Conservation (phyloP, 2,797 vertebrate species). For the Cuniculus paca region DNA sequence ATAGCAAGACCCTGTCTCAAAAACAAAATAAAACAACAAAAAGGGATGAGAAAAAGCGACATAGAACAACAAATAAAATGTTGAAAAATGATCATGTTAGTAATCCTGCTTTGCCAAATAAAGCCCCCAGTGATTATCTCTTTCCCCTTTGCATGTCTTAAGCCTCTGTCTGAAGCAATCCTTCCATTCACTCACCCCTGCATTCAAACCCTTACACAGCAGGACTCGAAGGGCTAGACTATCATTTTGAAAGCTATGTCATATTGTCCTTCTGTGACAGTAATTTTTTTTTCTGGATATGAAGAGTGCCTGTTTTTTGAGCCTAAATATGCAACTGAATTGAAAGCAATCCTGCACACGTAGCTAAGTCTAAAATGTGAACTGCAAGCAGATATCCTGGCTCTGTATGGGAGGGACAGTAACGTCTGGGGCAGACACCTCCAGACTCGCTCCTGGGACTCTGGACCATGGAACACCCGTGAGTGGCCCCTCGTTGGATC, state of each 20-base stretch:
- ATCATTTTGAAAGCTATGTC: not conserved
- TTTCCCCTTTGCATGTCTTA: not conserved
- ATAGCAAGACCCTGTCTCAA: not conserved
- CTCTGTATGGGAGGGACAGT: slow-evolving; percentile 22
- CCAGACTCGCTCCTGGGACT: slow-evolving; percentile 64
- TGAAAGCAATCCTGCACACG: not conserved
- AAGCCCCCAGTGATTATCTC: not conserved
- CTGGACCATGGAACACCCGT: slow-evolving; percentile 71
- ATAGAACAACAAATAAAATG: not conserved
- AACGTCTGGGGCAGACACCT: not conserved
- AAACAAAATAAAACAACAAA: not conserved
- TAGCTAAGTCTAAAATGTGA: slow-evolving; percentile 15
- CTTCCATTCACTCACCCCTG: not conserved
- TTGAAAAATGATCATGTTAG: not conserved
- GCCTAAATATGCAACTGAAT: not conserved
- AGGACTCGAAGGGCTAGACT: not conserved
- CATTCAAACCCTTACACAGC: not conserved
- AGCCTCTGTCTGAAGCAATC: not conserved
- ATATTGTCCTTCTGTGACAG: not conserved
- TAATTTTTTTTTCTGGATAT: not conserved
- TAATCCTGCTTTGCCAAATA: not conserved
- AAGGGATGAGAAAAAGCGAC: not conserved
- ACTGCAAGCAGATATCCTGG: slow-evolving; percentile 7
- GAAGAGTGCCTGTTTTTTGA: not conserved
- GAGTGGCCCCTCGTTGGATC: slow-evolving; percentile 59